phyloP scores from a whole-genome alignment of 2,888 invertebrate species.

The Mamestra brassicae region DNA sequence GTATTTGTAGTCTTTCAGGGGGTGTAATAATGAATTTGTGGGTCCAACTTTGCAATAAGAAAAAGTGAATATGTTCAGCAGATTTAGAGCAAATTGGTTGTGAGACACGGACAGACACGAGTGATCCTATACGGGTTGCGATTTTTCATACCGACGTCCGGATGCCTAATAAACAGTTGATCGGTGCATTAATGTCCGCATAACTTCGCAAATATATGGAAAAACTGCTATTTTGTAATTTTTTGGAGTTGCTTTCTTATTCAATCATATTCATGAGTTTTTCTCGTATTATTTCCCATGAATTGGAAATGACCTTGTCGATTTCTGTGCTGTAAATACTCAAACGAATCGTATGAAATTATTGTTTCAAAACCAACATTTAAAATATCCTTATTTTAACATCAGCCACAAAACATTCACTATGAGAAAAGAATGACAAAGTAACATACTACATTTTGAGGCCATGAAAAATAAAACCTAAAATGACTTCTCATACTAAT shows the following conservation, averaged over 20 bases:
- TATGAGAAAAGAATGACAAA: neutral
- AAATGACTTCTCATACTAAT: constrained; percentile 29
- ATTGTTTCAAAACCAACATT: no score
- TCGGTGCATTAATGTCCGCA: neutral
- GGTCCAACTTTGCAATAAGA: neutral
- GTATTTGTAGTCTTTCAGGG: neutral
- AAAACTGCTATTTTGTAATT: no score
- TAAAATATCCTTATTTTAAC: neutral
- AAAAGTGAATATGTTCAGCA: neutral
- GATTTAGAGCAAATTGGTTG: no score
- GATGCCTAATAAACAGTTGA: neutral
- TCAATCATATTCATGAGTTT: no score
- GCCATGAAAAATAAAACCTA: neutral
- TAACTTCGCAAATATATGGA: neutral
- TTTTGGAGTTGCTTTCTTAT: no score
- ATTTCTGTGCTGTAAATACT: no score
- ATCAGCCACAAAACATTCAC: neutral
- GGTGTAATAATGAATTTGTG: neutral
- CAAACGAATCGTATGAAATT: no score
- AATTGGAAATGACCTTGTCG: no score
- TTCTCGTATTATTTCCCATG: no score
- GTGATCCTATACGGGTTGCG: no score
- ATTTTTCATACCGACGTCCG: no score
- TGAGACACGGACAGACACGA: no score
- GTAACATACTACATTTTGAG: neutral